Evolutionary conservation across 2,797 vertebrate genomes (phyloP).

Genomic region (Hapalemur alaotrensis): DNA sequence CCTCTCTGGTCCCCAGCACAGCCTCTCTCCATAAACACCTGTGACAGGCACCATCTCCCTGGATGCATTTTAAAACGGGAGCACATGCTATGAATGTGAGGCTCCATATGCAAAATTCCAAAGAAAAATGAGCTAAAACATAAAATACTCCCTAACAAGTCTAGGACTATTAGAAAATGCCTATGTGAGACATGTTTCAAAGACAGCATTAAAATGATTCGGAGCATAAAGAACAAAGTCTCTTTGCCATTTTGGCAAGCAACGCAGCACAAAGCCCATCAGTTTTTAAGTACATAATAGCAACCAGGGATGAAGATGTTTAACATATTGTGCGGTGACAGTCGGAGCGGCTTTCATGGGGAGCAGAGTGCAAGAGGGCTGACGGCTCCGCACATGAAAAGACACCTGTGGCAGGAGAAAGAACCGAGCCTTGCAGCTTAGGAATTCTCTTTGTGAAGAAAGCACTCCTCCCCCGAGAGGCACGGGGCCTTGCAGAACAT

Average conservation of each 20-base stretch:
- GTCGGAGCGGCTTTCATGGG: accelerated
- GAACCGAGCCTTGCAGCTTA: background rate
- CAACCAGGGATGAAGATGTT: background rate
- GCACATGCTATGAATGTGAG: background rate
- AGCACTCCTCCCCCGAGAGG: background rate
- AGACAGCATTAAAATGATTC: background rate
- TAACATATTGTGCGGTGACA: slow-evolving; percentile 14
- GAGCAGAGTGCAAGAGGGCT: background rate
- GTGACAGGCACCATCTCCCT: background rate
- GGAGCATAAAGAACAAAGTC: slow-evolving; percentile 43
- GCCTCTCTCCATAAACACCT: background rate
- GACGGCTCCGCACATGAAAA: background rate
- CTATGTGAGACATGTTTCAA: background rate
- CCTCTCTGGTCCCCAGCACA: accelerated
- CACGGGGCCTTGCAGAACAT: background rate
- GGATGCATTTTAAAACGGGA: background rate
- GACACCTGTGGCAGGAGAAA: background rate
- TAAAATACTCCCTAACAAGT: background rate
- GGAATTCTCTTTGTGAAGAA: slow-evolving; percentile 29
- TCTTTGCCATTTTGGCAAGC: background rate
- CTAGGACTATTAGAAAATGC: slow-evolving; percentile 7
- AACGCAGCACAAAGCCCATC: slow-evolving; percentile 30
- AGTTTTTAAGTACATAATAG: slow-evolving; percentile 8
- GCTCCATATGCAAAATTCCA: slow-evolving; percentile 47
- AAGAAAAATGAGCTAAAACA: background rate